Conservation (phyloP, 2,797 vertebrate species). For the Clamator glandarius region DNA sequence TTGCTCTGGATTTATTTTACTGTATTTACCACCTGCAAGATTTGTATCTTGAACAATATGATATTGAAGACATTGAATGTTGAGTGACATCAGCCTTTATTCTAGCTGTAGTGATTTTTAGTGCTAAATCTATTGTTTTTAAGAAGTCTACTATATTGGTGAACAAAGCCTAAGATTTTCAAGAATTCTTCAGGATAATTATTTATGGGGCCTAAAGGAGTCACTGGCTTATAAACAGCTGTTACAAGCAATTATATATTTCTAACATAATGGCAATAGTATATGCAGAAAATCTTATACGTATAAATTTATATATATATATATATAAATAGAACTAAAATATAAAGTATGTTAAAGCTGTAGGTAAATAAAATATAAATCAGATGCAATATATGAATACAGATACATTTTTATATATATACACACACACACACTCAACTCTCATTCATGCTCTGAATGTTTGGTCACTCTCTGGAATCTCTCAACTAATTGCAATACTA, state of each 20-base stretch:
- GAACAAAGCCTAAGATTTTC: background rate
- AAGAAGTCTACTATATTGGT: background rate
- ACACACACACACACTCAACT: background rate
- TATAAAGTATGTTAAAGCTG: background rate
- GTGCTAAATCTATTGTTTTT: background rate
- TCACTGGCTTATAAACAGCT: background rate
- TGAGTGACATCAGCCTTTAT: background rate
- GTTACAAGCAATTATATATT: background rate
- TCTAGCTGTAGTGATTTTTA: background rate
- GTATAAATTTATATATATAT: too few relatives aligned
- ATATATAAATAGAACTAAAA: background rate
- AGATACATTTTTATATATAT: background rate
- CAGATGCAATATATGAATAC: background rate
- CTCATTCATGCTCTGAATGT: background rate
- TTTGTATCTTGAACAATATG: background rate
- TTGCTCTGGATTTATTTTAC: background rate
- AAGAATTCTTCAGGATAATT: background rate
- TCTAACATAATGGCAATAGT: background rate
- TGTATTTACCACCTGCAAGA: background rate
- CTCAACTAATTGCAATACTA: background rate
- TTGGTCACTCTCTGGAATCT: background rate
- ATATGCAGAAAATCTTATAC: background rate
- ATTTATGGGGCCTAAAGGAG: background rate
- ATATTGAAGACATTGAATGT: background rate
- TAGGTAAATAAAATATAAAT: background rate